Base-by-base conservation (phyloP, 1,140 invertebrate genomes). In the Cataglyphis hispanica region DNA sequence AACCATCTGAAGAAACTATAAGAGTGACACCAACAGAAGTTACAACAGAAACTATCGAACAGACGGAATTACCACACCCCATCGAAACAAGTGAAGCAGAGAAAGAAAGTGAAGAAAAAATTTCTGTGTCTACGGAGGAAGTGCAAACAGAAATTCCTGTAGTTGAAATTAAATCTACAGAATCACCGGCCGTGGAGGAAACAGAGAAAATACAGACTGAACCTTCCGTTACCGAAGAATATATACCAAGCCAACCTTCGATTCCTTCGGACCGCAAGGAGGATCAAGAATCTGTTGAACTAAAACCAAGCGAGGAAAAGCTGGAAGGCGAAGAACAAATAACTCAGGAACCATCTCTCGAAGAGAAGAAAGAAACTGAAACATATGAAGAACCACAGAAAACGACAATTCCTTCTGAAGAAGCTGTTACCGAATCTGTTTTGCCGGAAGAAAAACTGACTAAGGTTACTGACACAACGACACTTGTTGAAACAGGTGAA, bases 1-100 rank as follows among this genome's bases (percentile, higher is more conserved):
- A 60, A 74, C 56, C 81, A 66, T 74, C 64, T 76, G 89, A 93
- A 86, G 91, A 90, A 72, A 74, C 78, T 53, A 74, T 46, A 60
- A 40, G 53, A 80, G 43, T 34, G 7, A 34, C 67, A 80, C 58
- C 85, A 60, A 91, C 91, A 2, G 90, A 90, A 77, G 34, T 77
- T 89, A 75, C 87, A 22, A 43, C 40, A 43, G 40, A 43, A 43
- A 4, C 58, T 1, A 34, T 64, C 31, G 46, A 58, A 60, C 72
- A 70, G 69, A 70, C 74, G 56, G 76, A 83, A 61, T 81, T 75
- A n/a, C 60, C 80, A 78, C n/a, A 60, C 74, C 22, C 60, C 16
- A 22, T 13, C 1, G 19, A 60, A 64, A 0, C 34, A n/a, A 27
- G 22, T 22, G 34, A 86, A 60, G 69, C 27, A 53, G 76, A 86